Evolutionary conservation across 2,888 invertebrate species (phyloP).

Genomic region (Strigamia transsilvanica): DNA sequence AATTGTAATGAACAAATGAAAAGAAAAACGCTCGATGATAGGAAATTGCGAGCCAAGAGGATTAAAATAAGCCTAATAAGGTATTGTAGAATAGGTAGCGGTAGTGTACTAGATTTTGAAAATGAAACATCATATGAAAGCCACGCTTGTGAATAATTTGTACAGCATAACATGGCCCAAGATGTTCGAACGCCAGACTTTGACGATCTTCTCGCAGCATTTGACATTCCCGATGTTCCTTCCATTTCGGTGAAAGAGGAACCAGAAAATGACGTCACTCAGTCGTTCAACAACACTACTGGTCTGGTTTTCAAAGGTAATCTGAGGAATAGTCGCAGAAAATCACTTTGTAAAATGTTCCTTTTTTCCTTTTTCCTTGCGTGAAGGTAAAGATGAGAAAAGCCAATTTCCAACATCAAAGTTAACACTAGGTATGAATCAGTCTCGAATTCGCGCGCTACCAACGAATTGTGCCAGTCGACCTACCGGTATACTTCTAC

Average conservation of each 20-base stretch:
- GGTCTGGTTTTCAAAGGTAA: background rate
- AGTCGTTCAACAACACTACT: background rate
- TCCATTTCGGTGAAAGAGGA: constrained; percentile 48
- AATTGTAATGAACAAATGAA: background rate
- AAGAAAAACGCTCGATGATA: background rate
- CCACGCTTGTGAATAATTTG: background rate
- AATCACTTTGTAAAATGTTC: background rate
- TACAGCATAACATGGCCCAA: constrained; percentile 27
- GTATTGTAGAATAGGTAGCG: background rate
- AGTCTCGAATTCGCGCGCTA: background rate
- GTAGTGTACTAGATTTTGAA: no score
- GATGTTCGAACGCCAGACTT: constrained; percentile 55
- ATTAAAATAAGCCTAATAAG: constrained; percentile 34
- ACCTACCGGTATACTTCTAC: background rate
- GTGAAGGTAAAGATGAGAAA: background rate
- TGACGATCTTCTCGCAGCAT: constrained; percentile 55
- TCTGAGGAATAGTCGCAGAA: no score
- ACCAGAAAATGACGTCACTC: background rate
- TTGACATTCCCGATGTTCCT: constrained; percentile 54
- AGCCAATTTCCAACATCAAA: constrained; percentile 48
- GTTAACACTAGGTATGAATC: constrained; percentile 12
- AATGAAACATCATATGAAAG: no score
- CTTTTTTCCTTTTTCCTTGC: background rate
- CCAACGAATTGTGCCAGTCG: background rate
- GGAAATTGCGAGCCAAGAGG: background rate